phyloP scores from a whole-genome alignment of 2,888 invertebrate genomes.

The Neria commutata region DNA sequence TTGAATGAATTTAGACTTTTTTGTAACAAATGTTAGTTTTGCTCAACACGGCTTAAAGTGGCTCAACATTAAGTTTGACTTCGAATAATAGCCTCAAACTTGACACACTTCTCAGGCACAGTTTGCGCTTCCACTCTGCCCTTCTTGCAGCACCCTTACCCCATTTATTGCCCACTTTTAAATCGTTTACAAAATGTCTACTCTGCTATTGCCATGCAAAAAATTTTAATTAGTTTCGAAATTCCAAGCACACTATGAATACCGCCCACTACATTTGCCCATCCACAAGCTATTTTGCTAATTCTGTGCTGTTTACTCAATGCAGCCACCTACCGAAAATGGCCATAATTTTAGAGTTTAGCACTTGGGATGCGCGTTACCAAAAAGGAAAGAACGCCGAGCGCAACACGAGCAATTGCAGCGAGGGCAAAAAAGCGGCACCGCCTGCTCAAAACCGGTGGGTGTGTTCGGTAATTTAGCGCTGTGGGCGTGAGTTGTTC shows the following conservation, averaged over 20 bases:
- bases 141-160: no score
- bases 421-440: background rate
- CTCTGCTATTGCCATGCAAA: background rate
- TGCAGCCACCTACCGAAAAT: background rate
- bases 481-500: conserved; percentile 44
- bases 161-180: background rate
- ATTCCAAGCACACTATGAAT: background rate
- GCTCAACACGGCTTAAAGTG: no score
- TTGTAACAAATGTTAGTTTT: no score
- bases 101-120: no score
- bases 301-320: no score
- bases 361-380: background rate
- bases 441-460: background rate
- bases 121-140: no score
- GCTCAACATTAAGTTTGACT: no score
- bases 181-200: background rate
- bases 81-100: no score
- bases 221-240: no score
- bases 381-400: background rate
- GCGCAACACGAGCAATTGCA: background rate
- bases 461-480: conserved; percentile 41
- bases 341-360: conserved; percentile 1
- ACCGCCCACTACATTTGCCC: background rate
- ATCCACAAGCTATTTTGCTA: no score
- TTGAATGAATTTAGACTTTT: no score